Evolutionary conservation across 2,113 vertebrate genomes (phyloP), one percentile per base, ranked within the genome.

Genomic region (Pelecanus crispus): DNA sequence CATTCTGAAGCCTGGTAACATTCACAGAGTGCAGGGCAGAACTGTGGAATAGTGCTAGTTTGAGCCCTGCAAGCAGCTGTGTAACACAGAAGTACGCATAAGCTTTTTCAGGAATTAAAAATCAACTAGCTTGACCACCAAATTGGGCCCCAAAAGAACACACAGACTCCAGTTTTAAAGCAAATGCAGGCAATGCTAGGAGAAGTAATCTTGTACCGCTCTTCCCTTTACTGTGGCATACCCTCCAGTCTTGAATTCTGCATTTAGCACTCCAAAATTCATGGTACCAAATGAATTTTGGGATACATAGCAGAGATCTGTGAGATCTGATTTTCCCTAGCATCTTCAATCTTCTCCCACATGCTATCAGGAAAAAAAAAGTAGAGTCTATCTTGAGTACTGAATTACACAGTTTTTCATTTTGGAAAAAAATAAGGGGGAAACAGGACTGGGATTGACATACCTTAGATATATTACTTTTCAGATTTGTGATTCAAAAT

Each of bases 41-140:
- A 83, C 85, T 50, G 55, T 38, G 16, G 79, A 94, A 90, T 94
- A 93, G 67, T 38, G 68, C 88, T 96, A 78, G 80, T 29, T 21
- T 78, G 83, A 86, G 71, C 45, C 36, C 58, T 38, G 62, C 59
- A 86, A 90, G 90, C 88, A 90, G 71, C 58, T 80, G 36, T 36
- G 34, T 40, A 80, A 68, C 7, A 72, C 10, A 47, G 65, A 86
- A 82, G 49, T 49, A 72, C 0, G 3, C 25, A 86, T 21, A 81
- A 86, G 59, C 67, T 86, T 73, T 88, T 96, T 83, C 66, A 91
- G 91, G 88, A 42, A 90, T 47, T 80, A 73, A 66, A 96, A 90
- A 86, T 62, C 63, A 81, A 36, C 17, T 56, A 81, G 45, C 12
- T 8, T 14, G 73, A 74, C 47, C n/a, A 70, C 53, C 40, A 87